These are phyloP conservation scores for Emydoidea blandingii DNA, from an alignment of 2,797 vertebrate genomes.

Conservation along the genomic window DNA sequence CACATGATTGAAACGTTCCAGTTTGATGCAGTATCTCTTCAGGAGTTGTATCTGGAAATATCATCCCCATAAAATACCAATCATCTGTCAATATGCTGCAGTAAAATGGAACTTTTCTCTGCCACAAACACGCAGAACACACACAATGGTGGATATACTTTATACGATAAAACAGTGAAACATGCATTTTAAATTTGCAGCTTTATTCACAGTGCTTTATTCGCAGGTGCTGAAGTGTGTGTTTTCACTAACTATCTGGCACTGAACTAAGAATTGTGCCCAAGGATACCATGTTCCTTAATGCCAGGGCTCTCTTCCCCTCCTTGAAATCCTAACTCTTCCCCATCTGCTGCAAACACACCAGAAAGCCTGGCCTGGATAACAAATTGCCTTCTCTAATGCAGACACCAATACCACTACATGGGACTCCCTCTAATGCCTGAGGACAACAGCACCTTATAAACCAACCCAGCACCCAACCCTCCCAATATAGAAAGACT, in stretches of 20 bases:
- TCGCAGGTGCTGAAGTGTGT: not conserved
- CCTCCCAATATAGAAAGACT: not conserved
- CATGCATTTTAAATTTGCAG: not conserved
- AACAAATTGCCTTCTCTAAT: not conserved
- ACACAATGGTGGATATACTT: not conserved
- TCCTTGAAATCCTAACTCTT: not conserved
- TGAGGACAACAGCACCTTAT: not conserved
- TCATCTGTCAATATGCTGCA: not conserved
- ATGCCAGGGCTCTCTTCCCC: not conserved
- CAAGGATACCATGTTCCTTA: not conserved
- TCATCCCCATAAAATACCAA: not conserved
- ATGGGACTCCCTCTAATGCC: constrained; percentile 38
- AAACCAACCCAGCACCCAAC: not conserved
- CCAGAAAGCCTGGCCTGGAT: not conserved
- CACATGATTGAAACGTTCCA: not conserved
- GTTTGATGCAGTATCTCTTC: not conserved
- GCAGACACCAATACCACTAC: not conserved
- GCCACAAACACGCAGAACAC: not conserved
- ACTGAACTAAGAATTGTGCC: not conserved
- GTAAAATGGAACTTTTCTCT: not conserved
- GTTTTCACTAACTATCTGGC: not conserved
- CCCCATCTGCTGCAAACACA: not conserved
- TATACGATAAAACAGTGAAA: not conserved
- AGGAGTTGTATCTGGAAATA: accelerated
- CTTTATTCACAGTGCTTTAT: not conserved